A percentile compares a stretch with the other conserved stretches of the same genome.
Conservation (phyloP, 2,797 vertebrate genomes). For the Periophthalmus magnuspinnatus region DNA sequence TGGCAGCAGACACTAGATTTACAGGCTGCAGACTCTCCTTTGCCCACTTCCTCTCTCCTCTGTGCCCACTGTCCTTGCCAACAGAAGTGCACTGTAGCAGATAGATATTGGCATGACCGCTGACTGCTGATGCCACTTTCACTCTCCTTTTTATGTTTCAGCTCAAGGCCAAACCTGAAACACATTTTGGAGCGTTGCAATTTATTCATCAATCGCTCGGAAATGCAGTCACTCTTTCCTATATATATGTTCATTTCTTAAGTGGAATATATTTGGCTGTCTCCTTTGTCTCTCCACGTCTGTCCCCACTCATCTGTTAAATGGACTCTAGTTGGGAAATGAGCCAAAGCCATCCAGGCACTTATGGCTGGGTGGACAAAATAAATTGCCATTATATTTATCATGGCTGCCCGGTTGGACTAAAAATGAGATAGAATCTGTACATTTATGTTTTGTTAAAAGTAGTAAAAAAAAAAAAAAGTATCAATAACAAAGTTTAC, state of each 20-base stretch:
- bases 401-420: conserved; percentile 40
- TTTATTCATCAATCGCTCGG: conserved; percentile 18
- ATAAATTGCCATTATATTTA: conserved; percentile 49
- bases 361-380: conserved; percentile 42
- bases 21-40: conserved; percentile 34
- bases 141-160: conserved; percentile 23
- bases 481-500: too few species aligned
- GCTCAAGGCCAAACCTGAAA: conserved; percentile 17
- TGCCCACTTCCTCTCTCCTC: conserved; percentile 39
- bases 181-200: conserved; percentile 27
- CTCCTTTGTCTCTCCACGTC: conserved; percentile 15
- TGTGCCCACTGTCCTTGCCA: conserved; percentile 59
- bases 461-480: neutral
- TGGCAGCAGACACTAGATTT: conserved; percentile 46
- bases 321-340: conserved; percentile 65
- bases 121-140: conserved; percentile 39
- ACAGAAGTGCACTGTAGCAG: conserved; percentile 69
- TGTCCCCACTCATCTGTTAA: conserved; percentile 72
- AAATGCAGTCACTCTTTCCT: conserved; percentile 1
- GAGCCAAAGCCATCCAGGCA: conserved; percentile 53
- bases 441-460: conserved; percentile 31
- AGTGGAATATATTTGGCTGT: conserved; percentile 26
- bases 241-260: conserved; percentile 38
- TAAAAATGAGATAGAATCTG: conserved; percentile 42
- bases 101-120: conserved; percentile 58